Evolutionary conservation across 1,140 invertebrate genomes (phyloP), one percentile per base, ranked within the genome.

Genomic region (Drosophila nebulosa): DNA sequence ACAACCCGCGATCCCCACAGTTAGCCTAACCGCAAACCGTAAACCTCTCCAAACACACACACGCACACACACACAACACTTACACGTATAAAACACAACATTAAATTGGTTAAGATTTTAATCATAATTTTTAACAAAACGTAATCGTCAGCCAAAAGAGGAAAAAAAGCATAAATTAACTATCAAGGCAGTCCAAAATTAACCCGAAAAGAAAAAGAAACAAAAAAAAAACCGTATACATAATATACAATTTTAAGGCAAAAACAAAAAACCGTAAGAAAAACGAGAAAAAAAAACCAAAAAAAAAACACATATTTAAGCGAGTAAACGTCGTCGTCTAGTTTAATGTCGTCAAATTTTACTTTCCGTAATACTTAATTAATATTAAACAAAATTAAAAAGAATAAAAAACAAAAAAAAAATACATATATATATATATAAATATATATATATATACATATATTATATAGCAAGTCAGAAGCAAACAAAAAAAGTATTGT

Each of bases 351-450:
- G 89, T 90, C 77, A 84, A 85, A 68, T 85, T 90, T 90, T 90
- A 90, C 88, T 90, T 90, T 90, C 88, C 90, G 89, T 90, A 90
- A 85, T 79, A 90, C 84, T 90, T 90, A 73, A 90, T 90, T 90
- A 83, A 89, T 81, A 89, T 79, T 84, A 69, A 83, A 69, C 51
- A 60, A 58, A 69, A 66, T 53, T 53, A 64, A 78, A 74, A 69
- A 61, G 39, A 16, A 57, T 65, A 39, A 42, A 69, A 27, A 51
- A 42, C 14, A 1, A 12, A 9, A 30, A 14, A 55, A 30, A 30
- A 18, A 55, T 14, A 27, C n/a, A 27, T 9, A 53, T 53, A 42
- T 53, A 30, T 55, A 53, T 53, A 53, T 53, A 53, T 53, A 53
- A 30, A 30, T 53, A 53, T 53, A 53, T 53, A 53, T 52, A 53